Conservation (phyloP, 2,113 vertebrate species). For the Felis catus region DNA sequence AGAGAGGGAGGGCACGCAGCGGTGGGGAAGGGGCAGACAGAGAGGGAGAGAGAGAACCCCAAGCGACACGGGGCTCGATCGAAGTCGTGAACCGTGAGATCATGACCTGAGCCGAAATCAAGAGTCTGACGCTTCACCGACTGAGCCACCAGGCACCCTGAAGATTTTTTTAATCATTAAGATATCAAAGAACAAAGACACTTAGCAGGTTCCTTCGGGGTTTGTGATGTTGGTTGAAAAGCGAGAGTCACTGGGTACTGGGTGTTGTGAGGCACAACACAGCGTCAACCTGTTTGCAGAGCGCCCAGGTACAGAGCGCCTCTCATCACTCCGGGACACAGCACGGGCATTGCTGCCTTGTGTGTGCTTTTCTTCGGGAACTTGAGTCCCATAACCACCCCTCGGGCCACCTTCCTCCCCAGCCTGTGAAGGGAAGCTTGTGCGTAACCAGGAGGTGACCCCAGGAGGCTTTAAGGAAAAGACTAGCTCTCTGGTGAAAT, state of each 20-base stretch:
- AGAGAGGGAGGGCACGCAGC: no score
- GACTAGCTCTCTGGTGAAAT: background rate
- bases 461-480: background rate
- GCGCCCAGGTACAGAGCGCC: fast-evolving
- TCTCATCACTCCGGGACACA: background rate
- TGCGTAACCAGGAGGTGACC: background rate
- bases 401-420: background rate
- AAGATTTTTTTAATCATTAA: constrained; percentile 62
- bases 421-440: background rate
- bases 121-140: no score
- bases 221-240: background rate
- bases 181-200: constrained; percentile 53
- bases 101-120: no score
- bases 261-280: background rate
- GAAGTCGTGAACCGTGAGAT: no score
- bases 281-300: background rate
- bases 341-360: background rate
- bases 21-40: no score
- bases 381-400: background rate
- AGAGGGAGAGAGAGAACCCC: no score
- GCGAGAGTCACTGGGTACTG: background rate
- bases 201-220: background rate
- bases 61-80: no score
- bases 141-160: no score
- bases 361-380: background rate